Percentiles rank a stretch among this genome's conserved stretches.
phyloP scores from a whole-genome alignment of 2,888 invertebrate genomes.

The Amitus sp. region DNA sequence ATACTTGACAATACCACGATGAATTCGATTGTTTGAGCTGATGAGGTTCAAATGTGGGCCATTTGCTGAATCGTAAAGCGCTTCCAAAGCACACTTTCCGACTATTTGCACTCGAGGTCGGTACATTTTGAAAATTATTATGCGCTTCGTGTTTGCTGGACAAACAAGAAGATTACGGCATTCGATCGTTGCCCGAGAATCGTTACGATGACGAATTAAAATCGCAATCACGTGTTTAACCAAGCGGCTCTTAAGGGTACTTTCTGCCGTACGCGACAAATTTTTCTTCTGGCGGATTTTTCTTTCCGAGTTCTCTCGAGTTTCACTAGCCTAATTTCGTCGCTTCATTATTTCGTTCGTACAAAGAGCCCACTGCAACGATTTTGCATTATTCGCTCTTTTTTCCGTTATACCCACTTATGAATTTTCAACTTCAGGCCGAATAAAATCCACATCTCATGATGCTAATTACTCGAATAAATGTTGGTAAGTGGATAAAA shows the following conservation, averaged over 20 bases:
- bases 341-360: constrained; percentile 1
- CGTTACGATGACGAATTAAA: constrained; percentile 2
- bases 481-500: no score
- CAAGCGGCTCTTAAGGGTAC: no score
- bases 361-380: background rate
- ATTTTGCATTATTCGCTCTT: constrained; percentile 7
- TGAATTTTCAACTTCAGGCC: background rate
- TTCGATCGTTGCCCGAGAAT: constrained; percentile 22
- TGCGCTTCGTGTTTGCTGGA: constrained; percentile 25
- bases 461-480: no score
- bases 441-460: no score
- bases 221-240: no score
- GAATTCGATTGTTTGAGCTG: background rate
- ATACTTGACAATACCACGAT: background rate
- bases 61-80: constrained; percentile 6
- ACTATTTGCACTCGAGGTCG: constrained; percentile 16
- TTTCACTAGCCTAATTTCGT: constrained; percentile 1
- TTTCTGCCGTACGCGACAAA: no score
- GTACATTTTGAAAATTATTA: constrained; percentile 23
- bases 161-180: constrained; percentile 17
- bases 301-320: background rate
- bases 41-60: constrained; percentile 13
- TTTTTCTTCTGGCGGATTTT: no score
- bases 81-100: constrained; percentile 4
- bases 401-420: background rate